phyloP scores from a whole-genome alignment of 2,113 vertebrate genomes.

The Centropristis striata region DNA sequence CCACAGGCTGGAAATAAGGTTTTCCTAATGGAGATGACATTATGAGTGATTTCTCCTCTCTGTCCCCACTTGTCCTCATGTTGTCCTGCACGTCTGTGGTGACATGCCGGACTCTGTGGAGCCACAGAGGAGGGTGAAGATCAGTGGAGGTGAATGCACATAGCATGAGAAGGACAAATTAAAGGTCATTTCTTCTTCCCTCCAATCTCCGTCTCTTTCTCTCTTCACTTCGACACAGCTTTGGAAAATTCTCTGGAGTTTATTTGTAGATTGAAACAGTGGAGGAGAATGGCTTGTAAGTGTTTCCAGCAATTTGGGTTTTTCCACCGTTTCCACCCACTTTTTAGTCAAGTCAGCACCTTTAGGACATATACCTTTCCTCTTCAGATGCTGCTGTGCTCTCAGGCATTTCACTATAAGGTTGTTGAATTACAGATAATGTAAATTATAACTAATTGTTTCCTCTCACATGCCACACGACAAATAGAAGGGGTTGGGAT shows the following conservation, averaged over 20 bases:
- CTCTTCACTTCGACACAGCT: slow-evolving; percentile 67
- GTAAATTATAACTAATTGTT: slow-evolving; percentile 4
- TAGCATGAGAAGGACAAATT: slow-evolving; percentile 72
- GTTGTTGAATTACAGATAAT: slow-evolving; percentile 17
- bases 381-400: slow-evolving; percentile 5
- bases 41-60: neutral
- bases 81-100: neutral
- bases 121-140: neutral
- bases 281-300: slow-evolving; percentile 76
- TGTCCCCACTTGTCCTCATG: neutral
- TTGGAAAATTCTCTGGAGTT: slow-evolving; percentile 84
- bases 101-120: too few species aligned
- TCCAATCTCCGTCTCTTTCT: slow-evolving; percentile 37
- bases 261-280: slow-evolving; percentile 81
- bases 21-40: slow-evolving; percentile 31
- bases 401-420: slow-evolving; percentile 7
- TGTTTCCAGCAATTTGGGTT: slow-evolving; percentile 81
- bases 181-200: slow-evolving; percentile 56
- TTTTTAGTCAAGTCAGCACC: slow-evolving; percentile 60
- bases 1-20: neutral
- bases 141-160: slow-evolving; percentile 32
- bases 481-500: neutral
- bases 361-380: slow-evolving; percentile 61
- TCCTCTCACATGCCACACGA: slow-evolving; percentile 2
- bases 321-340: slow-evolving; percentile 77